Evolutionary conservation across 2,888 invertebrate species (phyloP), one percentile per base, ranked within the genome.

Genomic region (Timandra comae): DNA sequence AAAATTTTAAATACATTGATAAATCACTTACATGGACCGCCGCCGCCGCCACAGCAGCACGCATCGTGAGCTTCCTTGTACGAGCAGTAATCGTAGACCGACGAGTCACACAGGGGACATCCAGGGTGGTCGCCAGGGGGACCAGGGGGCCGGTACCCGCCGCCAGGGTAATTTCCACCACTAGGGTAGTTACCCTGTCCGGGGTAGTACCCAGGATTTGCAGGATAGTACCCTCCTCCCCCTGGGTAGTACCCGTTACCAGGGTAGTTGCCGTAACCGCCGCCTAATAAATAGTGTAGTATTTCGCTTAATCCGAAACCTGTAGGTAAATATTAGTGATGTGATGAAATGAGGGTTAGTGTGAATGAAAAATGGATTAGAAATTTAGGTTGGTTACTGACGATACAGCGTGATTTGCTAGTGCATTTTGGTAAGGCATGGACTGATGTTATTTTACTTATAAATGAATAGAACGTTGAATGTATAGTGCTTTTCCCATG

Each of bases 51-150:
- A 51, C 93, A 93, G 61, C 93, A 93, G 61, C 93, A 93, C 0
- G 92, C 88, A 58, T 93, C 93, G 54, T 93, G 93, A 3, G 90
- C 82, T 35, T 93, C 81, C 71, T 92, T 93, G 38, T 91, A 88
- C 0, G 89, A 90, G 62, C 93, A 93, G 67, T 93, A 93, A 49
- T 90, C 88, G 67, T 90, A 93, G 3, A 93, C 93, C 0, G 93
- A 93, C 0, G 91, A 90, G 62, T 93, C 93, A 54, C 93, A 93
- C 13, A 91, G 64, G 0, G 93, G 93, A 51, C 93, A 93, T n/a
- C 86, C 85, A 0, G 79, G 63, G 24, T 85, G 85, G 1, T 81
- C 85, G 0, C 85, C 85, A 0, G 84, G 82, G 0, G 84, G 82
- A 1, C 84, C 84, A 0, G 64, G 58, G 3, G 63, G 49, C 0